A percentile compares a stretch with the other conserved stretches of the same genome.
Evolutionary conservation across 1,140 invertebrate genomes (phyloP).

Genomic region (Cryptotermes secundus): DNA sequence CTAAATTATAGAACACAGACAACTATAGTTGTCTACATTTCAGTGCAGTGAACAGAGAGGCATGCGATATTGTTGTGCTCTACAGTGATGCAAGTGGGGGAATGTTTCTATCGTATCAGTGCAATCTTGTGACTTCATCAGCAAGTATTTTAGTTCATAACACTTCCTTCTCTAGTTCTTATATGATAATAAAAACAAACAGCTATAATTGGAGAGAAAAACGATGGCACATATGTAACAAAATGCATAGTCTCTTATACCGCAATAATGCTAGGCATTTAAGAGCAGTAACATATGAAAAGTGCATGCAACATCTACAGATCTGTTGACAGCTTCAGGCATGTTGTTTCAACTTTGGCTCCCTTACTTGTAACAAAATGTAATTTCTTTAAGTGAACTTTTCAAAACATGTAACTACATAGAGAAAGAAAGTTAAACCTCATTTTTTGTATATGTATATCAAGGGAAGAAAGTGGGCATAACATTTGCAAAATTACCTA

Average conservation of each 20-base stretch:
- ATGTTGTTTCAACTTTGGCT: background rate
- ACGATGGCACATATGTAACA: background rate
- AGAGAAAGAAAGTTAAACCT: background rate
- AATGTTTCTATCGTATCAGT: background rate
- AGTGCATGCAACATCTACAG: background rate
- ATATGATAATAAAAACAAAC: background rate
- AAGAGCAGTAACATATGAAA: background rate
- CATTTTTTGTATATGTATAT: background rate
- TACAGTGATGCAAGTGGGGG: background rate
- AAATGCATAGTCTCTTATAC: constrained; percentile 13
- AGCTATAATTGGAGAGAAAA: background rate
- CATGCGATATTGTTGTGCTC: background rate
- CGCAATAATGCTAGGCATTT: background rate
- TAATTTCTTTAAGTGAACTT: background rate
- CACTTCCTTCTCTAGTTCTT: background rate
- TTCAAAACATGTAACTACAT: background rate
- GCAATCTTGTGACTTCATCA: background rate
- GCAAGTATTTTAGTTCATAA: background rate
- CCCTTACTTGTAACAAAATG: background rate
- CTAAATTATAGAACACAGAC: background rate
- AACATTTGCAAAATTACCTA: constrained; percentile 10
- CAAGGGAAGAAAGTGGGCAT: background rate
- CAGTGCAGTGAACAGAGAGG: background rate
- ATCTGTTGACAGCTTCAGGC: background rate
- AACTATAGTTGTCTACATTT: background rate